Percentiles rank a stretch among this genome's conserved stretches.
Conservation (phyloP, 2,888 invertebrate species). For the Lasioglossum zephyrum region DNA sequence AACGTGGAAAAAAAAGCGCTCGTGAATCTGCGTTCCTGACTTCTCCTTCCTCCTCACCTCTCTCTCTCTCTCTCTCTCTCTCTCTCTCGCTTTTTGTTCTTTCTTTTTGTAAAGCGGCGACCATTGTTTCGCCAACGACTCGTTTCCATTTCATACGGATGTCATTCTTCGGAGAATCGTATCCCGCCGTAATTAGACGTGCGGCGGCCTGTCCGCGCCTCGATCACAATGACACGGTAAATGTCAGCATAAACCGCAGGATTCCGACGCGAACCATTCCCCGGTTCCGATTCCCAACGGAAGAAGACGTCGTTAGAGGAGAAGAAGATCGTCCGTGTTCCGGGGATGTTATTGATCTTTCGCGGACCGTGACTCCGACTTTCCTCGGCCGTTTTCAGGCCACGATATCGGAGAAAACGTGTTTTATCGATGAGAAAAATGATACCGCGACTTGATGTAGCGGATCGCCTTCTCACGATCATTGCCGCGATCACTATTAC, state of each 20-base stretch:
- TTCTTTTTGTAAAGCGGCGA: not conserved
- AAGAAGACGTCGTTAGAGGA: not conserved
- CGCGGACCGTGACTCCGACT: not conserved
- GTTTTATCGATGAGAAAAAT: constrained; percentile 1
- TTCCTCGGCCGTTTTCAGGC: constrained; percentile 2
- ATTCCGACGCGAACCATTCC: not conserved
- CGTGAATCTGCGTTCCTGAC: not conserved
- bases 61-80: not conserved
- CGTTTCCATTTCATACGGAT: constrained; percentile 2
- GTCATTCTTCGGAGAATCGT: not conserved
- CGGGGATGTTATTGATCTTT: constrained; percentile 38
- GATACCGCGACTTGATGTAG: not conserved
- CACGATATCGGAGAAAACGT: constrained; percentile 4
- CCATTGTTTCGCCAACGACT: not conserved
- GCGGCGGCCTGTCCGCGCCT: not conserved
- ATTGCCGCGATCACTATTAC: constrained; percentile 18
- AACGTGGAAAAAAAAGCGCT: constrained; percentile 13
- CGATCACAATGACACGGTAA: constrained; percentile 11
- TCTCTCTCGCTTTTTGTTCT: not conserved
- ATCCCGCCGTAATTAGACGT: not conserved
- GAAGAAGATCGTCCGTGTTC: constrained; percentile 4
- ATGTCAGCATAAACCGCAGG: not conserved
- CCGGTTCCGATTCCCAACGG: not conserved
- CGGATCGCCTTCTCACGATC: not conserved
- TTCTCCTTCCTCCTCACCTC: not conserved